Evolutionary conservation across 1,140 invertebrate species (phyloP).

Genomic region (Zophobas atratus): DNA sequence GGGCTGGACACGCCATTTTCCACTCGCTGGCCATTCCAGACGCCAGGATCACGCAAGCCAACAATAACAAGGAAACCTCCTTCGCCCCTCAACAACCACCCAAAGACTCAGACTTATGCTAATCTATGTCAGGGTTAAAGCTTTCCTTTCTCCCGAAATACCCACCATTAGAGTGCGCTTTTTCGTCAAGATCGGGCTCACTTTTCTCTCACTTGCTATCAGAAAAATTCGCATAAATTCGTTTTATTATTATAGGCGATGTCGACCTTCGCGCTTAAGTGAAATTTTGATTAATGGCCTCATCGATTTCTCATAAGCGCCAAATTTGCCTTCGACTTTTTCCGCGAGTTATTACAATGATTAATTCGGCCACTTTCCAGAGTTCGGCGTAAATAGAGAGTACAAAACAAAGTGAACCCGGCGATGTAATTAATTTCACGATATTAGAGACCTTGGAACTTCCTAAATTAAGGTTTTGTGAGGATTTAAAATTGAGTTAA

Average conservation of each 20-base stretch:
- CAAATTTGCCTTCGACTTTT: conserved; percentile 13
- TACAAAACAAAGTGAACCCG: conserved; percentile 7
- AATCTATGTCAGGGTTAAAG: conserved; percentile 54
- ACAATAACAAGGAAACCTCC: conserved; percentile 55
- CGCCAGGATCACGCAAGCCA: conserved; percentile 56
- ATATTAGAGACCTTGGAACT: conserved; percentile 25
- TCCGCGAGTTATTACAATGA: neutral
- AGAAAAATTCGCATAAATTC: conserved; percentile 10
- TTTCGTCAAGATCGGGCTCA: neutral
- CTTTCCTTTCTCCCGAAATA: conserved; percentile 41
- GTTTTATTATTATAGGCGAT: conserved; percentile 33
- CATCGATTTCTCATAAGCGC: conserved; percentile 37
- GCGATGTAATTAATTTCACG: conserved; percentile 21
- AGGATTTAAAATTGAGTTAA: conserved; percentile 33
- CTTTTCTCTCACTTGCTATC: too few relatives aligned
- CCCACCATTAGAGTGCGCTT: neutral
- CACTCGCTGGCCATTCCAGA: conserved; percentile 59
- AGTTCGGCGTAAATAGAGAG: conserved; percentile 7
- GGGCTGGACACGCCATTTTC: conserved; percentile 62
- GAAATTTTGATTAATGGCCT: conserved; percentile 42
- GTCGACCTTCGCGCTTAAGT: conserved; percentile 24
- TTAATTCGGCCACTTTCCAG: neutral
- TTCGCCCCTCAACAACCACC: conserved; percentile 42
- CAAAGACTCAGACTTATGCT: conserved; percentile 35
- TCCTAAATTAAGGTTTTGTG: conserved; percentile 33